phyloP scores from a whole-genome alignment of 2,113 vertebrate species.

The Labeo rohita region DNA sequence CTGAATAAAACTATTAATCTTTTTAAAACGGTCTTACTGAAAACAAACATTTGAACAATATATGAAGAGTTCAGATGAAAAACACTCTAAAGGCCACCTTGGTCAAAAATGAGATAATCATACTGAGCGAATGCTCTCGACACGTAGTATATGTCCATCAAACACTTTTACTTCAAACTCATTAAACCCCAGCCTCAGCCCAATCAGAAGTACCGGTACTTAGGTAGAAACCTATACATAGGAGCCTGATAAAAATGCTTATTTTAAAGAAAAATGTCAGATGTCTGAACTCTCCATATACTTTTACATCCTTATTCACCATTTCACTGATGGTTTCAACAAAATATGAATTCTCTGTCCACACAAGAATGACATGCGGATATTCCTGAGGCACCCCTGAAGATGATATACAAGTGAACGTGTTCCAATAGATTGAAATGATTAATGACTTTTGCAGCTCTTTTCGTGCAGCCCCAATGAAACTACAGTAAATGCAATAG shows the following conservation, averaged over 20 bases:
- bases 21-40: no score
- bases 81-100: no score
- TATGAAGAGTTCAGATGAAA: no score
- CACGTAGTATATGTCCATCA: no score
- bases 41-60: not conserved
- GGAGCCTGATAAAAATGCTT: no score
- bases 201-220: no score
- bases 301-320: not conserved
- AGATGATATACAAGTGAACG: not conserved
- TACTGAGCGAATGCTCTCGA: no score
- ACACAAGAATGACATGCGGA: not conserved
- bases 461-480: not conserved
- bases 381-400: not conserved
- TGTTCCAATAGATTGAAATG: conserved; percentile 14
- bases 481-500: not conserved
- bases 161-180: no score
- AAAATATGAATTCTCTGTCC: not conserved
- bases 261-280: no score
- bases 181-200: no score
- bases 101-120: no score
- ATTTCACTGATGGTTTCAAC: not conserved
- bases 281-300: not conserved
- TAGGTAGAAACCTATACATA: no score
- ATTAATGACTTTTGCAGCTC: conserved; percentile 23
- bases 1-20: not conserved